Base-by-base conservation (phyloP, 2,797 vertebrate species). In the Gymnoscopelus microlampas region DNA sequence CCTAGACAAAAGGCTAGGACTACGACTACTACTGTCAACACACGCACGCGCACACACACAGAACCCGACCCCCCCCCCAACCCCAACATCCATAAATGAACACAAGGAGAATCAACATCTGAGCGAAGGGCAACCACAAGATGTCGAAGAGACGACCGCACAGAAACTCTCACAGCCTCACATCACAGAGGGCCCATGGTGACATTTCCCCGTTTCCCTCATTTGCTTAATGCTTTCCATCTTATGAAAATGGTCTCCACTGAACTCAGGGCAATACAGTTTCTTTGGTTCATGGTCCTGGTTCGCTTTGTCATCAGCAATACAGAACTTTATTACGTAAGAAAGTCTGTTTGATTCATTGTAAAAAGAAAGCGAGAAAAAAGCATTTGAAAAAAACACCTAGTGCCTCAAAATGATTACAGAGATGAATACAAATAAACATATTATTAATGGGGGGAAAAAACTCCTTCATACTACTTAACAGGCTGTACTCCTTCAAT, bases 1-100 rank as follows among this genome's bases (percentile, higher is more conserved):
- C 82, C 85, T 61, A 90, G 86, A 93, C 90, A 93, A 93, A 44
- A 92, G 91, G 81, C 88, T 65, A 77, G 73, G 81, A 88, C 88
- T 78, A 79, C 77, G 81, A 88, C 88, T 78, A 79, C 77, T 83
- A 86, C 90, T 85, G 89, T 89, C 87, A 84, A 75, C 70, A 79
- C 72, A 76, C 71, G 39, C 54, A 54, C 19, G 53, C 14, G 57
- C 3, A 76, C 23, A 51, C 61, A 63, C 60, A 48, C 59, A 23
- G 3, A 19, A n/a, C 54, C 9, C 8, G 32, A 73, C 68, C 70
- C 47, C 54, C 39, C 51, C 58, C 63, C 85, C 85, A 87, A 68
- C 75, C 81, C 73, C 64, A 60, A 29, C 56, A 68, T 73, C 66
- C 64, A 74, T 60, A 70, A 77, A 74, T 71, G 68, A 80, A 85